phyloP scores from a whole-genome alignment of 2,797 vertebrate species.

The Manis pentadactyla region DNA sequence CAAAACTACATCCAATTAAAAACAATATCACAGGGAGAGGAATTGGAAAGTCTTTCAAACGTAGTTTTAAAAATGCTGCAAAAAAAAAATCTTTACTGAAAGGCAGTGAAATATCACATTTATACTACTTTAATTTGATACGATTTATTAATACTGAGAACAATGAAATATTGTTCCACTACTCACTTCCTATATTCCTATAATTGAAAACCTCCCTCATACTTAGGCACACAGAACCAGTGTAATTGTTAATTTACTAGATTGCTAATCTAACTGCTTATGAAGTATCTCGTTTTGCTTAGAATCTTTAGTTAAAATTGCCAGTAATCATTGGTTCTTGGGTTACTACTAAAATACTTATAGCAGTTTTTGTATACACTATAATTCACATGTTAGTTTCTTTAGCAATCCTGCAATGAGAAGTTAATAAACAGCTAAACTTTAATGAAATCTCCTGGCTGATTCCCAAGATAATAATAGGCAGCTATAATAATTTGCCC shows the following conservation, averaged over 20 bases:
- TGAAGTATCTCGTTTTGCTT: not conserved
- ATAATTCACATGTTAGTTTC: not conserved
- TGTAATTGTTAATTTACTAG: not conserved
- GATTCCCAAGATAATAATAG: not conserved
- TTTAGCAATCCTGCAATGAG: not conserved
- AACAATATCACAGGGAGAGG: slow-evolving; percentile 76
- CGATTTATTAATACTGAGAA: slow-evolving; percentile 22
- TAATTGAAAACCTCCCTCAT: not conserved
- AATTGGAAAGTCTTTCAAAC: slow-evolving; percentile 74
- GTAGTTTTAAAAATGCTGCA: slow-evolving; percentile 75
- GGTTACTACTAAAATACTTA: not conserved
- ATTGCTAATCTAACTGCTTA: not conserved
- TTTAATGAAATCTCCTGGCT: not conserved
- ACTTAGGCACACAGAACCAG: not conserved
- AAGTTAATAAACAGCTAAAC: not conserved
- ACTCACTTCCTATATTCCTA: not conserved
- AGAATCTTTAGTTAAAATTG: slow-evolving; percentile 4
- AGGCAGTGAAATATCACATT: not conserved
- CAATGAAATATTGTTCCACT: not conserved
- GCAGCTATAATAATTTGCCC: not conserved
- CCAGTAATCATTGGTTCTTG: not conserved
- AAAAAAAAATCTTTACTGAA: slow-evolving; percentile 64
- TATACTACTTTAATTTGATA: slow-evolving; percentile 24
- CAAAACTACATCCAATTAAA: slow-evolving; percentile 75
- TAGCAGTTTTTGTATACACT: not conserved